Conservation (phyloP, 2,113 vertebrate genomes). For the Lynx canadensis region DNA sequence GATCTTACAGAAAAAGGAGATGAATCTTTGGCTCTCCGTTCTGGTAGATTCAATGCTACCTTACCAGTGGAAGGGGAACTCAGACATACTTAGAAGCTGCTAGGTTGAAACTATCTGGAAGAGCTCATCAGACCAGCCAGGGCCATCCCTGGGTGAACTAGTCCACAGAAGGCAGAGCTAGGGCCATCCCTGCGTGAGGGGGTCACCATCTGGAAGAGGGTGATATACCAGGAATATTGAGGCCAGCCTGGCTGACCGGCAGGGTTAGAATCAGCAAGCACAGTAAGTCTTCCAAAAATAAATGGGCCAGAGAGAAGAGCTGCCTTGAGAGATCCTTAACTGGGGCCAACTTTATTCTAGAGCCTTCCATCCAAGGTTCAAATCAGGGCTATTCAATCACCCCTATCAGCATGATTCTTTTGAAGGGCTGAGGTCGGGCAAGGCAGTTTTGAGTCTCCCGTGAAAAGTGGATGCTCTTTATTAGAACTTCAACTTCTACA, state of each 20-base stretch:
- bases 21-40: background rate
- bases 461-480: background rate
- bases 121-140: background rate
- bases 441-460: background rate
- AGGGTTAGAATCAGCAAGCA: background rate
- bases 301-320: background rate
- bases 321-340: background rate
- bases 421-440: background rate
- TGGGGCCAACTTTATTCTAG: background rate
- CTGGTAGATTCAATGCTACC: background rate
- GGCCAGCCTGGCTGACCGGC: background rate
- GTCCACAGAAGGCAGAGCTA: too few relatives aligned
- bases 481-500: background rate
- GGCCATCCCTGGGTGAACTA: background rate
- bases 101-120: background rate
- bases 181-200: too few relatives aligned
- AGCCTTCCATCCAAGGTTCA: background rate
- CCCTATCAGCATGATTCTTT: too few relatives aligned
- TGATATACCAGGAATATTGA: background rate
- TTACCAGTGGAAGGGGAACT: background rate
- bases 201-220: background rate
- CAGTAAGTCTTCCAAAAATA: background rate
- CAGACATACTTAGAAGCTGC: background rate
- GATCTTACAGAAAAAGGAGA: background rate
- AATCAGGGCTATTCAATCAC: background rate